Evolutionary conservation across 1,140 invertebrate species (phyloP).

Genomic region (Hetaerina americana): DNA sequence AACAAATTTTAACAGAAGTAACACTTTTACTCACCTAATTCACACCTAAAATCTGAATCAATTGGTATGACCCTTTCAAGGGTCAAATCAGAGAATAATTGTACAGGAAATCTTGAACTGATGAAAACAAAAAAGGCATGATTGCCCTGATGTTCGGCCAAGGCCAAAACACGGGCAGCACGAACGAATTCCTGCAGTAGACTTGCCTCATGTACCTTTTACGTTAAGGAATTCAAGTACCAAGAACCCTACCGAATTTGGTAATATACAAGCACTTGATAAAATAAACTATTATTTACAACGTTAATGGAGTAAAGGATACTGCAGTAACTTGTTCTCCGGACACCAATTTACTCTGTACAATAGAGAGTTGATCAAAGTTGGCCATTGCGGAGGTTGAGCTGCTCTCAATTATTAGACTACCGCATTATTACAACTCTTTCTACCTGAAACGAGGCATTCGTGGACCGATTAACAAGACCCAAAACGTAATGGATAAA

Average conservation of each 20-base stretch:
- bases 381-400: background rate
- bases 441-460: too few species aligned
- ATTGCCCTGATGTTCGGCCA: constrained; percentile 48
- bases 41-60: constrained; percentile 58
- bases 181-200: constrained; percentile 41
- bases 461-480: too few species aligned
- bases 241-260: background rate
- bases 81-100: constrained; percentile 50
- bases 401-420: too few species aligned
- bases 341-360: background rate
- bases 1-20: too few species aligned
- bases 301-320: background rate
- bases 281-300: too few species aligned
- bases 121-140: constrained; percentile 50
- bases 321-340: background rate
- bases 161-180: constrained; percentile 40
- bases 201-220: constrained; percentile 31
- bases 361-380: background rate
- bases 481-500: too few species aligned
- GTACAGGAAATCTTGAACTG: constrained; percentile 41
- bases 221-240: background rate
- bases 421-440: too few species aligned
- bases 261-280: too few species aligned
- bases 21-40: constrained; percentile 50
- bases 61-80: constrained; percentile 62